Conservation (phyloP, 2,113 vertebrate genomes). For the Amia ocellicauda region DNA sequence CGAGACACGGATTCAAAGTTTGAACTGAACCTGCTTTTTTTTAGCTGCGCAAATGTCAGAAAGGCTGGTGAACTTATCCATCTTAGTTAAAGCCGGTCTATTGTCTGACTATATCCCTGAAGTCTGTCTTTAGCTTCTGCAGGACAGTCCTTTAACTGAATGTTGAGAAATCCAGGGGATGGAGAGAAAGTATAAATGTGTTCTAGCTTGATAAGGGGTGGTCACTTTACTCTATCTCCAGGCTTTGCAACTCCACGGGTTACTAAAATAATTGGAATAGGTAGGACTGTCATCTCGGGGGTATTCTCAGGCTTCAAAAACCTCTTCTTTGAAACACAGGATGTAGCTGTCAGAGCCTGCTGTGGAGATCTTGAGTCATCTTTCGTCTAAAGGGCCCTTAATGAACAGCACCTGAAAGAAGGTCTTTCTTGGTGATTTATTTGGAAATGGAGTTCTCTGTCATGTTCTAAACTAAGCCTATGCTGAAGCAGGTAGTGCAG, state of each 20-base stretch:
- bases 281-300: slow-evolving; percentile 5
- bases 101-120: too few relatives aligned
- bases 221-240: not conserved
- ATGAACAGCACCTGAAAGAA: too few relatives aligned
- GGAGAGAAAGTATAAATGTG: not conserved
- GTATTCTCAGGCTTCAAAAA: not conserved
- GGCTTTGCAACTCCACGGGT: slow-evolving; percentile 8
- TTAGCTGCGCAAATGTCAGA: too few relatives aligned
- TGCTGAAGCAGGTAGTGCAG: too few relatives aligned
- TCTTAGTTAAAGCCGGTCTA: too few relatives aligned
- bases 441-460: not conserved
- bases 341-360: not conserved
- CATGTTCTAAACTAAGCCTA: too few relatives aligned
- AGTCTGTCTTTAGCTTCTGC: too few relatives aligned
- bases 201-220: not conserved
- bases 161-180: too few relatives aligned
- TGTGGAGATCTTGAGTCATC: not conserved
- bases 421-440: not conserved
- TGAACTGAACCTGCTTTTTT: too few relatives aligned
- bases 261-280: slow-evolving; percentile 13
- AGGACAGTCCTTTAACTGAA: too few relatives aligned
- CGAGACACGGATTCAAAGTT: too few relatives aligned
- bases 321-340: slow-evolving; percentile 3
- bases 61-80: too few relatives aligned
- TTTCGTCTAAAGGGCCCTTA: not conserved